Conservation (phyloP, 1,140 invertebrate species). For the Tetragnatha versicolor region DNA sequence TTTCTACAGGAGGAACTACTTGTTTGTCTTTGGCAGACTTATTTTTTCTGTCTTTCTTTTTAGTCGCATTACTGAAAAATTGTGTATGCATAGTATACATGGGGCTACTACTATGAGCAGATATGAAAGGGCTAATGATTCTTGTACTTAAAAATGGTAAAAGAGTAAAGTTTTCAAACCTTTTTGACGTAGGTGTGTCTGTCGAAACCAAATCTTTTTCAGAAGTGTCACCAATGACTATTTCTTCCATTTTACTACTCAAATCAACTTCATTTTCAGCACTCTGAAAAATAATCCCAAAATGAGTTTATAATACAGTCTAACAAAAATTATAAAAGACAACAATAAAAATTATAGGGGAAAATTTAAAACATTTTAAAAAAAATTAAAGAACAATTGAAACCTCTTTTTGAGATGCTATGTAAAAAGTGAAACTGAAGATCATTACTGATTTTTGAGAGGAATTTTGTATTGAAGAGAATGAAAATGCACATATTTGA, state of each 20-base stretch:
- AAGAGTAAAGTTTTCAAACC: neutral
- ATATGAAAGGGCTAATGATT: neutral
- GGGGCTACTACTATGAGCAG: neutral
- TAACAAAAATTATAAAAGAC: too few species aligned
- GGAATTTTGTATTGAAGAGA: too few species aligned
- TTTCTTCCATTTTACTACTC: constrained; percentile 4
- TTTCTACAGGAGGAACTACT: neutral
- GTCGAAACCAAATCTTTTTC: neutral
- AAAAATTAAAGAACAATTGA: too few species aligned
- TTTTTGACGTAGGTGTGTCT: neutral
- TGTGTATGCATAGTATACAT: neutral
- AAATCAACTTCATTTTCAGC: constrained; percentile 4
- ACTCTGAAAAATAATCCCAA: too few species aligned
- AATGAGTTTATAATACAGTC: too few species aligned
- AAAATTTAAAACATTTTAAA: too few species aligned
- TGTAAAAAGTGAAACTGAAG: too few species aligned
- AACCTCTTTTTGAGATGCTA: too few species aligned
- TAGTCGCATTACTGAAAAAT: neutral
- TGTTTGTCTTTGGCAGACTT: neutral
- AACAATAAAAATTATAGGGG: too few species aligned
- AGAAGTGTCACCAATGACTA: neutral
- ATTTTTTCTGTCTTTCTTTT: neutral
- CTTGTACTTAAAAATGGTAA: neutral
- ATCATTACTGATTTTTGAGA: too few species aligned
- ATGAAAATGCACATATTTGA: too few species aligned